Base-by-base conservation (phyloP, 2,113 vertebrate genomes). In the Phycodurus eques region DNA sequence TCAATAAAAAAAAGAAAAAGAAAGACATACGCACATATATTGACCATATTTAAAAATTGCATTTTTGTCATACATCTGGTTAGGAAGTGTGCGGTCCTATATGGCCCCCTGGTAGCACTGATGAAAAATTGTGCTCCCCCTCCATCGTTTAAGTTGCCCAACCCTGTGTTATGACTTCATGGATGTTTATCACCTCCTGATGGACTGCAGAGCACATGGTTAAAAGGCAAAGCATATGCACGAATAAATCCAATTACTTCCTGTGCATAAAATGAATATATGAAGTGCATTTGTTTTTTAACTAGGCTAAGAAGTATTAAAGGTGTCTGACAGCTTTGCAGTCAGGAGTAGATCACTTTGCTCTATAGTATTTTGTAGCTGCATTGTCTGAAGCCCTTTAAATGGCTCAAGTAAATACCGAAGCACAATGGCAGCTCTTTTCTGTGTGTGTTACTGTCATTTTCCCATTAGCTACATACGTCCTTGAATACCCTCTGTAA, bases 321-420 rank as follows among this genome's bases (percentile, higher is more conserved):
- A 87, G 77, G 81, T 88, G 85, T 80, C 85, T 85, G 86, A 88
- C 85, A 87, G 88, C 85, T 84, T 88, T 79, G 82, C 72, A 75
- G 76, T 62, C 20, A 69, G 81, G 85, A 82, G 86, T 91, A 90
- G 78, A 91, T 92, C 89, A 91, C 87, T 73, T 87, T 79, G 75
- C 80, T 85, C 83, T 85, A 78, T 83, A 77, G 84, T 86, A 86
- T 92, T 91, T 92, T 92, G 87, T 81, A 89, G 81, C 85, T 81
- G 86, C 83, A 88, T 89, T 89, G 15, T 89, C 86, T 81, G 83
- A 83, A 63, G 83, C 88, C 87, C 85, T 91, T 91, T 86, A 88
- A 89, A 85, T 86, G 78, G 75, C 76, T 80, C 85, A 85, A 78
- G 90, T 90, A 91, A 92, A 90, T 90, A 83, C 31, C 70, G 78